Percentiles rank a stretch among this genome's conserved stretches.
phyloP scores from a whole-genome alignment of 2,113 vertebrate genomes.

The Brevimyrus niger region DNA sequence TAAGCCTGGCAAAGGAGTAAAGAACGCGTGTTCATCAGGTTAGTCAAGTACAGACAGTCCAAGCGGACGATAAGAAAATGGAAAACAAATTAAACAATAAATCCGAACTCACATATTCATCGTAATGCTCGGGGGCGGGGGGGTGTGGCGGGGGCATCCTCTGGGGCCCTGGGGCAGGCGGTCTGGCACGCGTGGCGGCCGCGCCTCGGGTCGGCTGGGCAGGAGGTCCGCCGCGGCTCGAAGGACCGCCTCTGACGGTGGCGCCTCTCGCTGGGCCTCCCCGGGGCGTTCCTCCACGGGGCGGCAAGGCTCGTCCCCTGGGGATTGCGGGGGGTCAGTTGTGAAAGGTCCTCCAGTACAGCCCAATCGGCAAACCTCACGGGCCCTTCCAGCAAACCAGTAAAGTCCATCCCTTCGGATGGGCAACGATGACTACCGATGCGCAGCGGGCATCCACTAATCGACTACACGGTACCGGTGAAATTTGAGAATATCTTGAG shows the following conservation, averaged over 20 bases:
- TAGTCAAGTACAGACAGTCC: not conserved
- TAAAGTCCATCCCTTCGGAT: not conserved
- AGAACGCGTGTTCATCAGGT: not conserved
- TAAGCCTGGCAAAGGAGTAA: constrained; percentile 68
- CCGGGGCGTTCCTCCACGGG: constrained; percentile 73
- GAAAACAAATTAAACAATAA: too few relatives aligned
- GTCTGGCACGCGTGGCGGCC: constrained; percentile 65
- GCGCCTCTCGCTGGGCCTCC: constrained; percentile 78
- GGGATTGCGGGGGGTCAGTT: not conserved
- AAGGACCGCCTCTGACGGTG: constrained; percentile 69
- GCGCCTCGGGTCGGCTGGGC: constrained; percentile 70
- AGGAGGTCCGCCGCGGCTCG: constrained; percentile 74
- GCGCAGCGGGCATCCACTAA: not conserved
- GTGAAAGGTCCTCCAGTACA: not conserved
- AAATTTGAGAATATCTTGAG: not conserved
- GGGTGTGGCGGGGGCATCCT: constrained; percentile 78
- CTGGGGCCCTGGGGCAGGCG: constrained; percentile 68
- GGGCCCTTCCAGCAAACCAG: not conserved
- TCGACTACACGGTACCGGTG: too few relatives aligned
- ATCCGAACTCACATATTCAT: constrained; percentile 77
- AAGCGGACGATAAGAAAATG: not conserved
- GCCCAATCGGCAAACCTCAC: not conserved
- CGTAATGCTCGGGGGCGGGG: constrained; percentile 72
- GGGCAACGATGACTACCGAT: not conserved
- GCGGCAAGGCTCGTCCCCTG: constrained; percentile 86